These are phyloP conservation scores for Latrodectus elegans DNA, from an alignment of 2,888 invertebrate species.

Conservation along the genomic window DNA sequence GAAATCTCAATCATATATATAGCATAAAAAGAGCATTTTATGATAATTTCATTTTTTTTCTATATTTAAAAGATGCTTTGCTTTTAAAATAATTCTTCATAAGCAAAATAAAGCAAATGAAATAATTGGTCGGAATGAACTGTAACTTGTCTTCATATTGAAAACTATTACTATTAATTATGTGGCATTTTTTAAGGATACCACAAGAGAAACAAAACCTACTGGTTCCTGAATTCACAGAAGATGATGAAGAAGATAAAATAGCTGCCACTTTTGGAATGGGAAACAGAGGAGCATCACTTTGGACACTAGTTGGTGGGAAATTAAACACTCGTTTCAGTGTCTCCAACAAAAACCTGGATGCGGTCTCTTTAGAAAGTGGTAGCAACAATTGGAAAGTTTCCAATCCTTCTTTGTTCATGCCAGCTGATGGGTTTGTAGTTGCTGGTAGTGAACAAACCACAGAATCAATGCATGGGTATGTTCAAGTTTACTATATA, in stretches of 20 bases:
- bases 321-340: slow-evolving; percentile 61
- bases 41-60: too few relatives aligned
- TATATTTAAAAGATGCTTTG: too few relatives aligned
- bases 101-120: too few relatives aligned
- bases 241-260: slow-evolving; percentile 76
- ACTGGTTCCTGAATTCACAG: slow-evolving; percentile 78
- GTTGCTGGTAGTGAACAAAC: slow-evolving; percentile 26
- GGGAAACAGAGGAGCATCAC: slow-evolving; percentile 59
- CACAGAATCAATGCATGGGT: slow-evolving; percentile 68
- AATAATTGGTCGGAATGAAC: not conserved
- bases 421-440: not conserved
- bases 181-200: slow-evolving; percentile 75
- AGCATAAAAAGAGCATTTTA: too few relatives aligned
- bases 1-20: too few relatives aligned
- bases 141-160: too few relatives aligned
- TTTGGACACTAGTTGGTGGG: slow-evolving; percentile 69
- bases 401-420: slow-evolving; percentile 54
- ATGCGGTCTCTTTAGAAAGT: slow-evolving; percentile 51
- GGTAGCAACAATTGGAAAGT: slow-evolving; percentile 65
- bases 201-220: slow-evolving; percentile 79
- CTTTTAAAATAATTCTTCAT: too few relatives aligned
- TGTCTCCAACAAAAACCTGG: slow-evolving; percentile 56
- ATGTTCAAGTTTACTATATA: slow-evolving; percentile 1
- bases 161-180: not conserved
- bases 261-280: slow-evolving; percentile 57